Evolutionary conservation across 92 coral and sea anemone genomes (phyloP).

Genomic region (Desmophyllum pertusum): DNA sequence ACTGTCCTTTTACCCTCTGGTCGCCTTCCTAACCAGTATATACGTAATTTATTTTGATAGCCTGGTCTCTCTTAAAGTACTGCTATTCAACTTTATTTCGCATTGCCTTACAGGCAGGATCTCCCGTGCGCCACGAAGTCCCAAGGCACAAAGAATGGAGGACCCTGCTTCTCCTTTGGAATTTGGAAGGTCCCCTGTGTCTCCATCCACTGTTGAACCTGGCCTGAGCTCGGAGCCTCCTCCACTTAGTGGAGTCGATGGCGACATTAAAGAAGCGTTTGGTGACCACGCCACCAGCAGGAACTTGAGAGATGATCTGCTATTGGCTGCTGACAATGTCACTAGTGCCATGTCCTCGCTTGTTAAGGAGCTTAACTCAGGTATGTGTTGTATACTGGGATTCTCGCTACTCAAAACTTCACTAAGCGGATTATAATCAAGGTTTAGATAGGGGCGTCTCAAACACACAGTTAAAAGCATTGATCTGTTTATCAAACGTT

Average conservation of each 20-base stretch:
- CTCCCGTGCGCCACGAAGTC: constrained; percentile 88
- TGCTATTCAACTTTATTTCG: neutral
- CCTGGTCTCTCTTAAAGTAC: neutral
- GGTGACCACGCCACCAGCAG: constrained; percentile 78
- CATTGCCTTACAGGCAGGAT: constrained; percentile 81
- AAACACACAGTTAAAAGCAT: neutral
- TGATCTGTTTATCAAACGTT: constrained; percentile 2
- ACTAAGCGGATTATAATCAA: neutral
- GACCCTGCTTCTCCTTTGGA: constrained; percentile 52
- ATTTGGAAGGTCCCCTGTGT: constrained; percentile 56
- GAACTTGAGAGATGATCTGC: constrained; percentile 84
- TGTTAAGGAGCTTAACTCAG: constrained; percentile 95
- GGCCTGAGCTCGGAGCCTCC: constrained; percentile 66
- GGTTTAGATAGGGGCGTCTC: too few relatives aligned
- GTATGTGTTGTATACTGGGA: constrained; percentile 39
- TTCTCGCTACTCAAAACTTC: neutral
- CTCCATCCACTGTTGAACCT: constrained; percentile 64
- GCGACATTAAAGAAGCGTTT: constrained; percentile 84
- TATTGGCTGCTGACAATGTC: constrained; percentile 96
- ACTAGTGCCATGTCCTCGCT: constrained; percentile 99
- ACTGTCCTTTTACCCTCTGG: too few relatives aligned
- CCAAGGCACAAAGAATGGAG: constrained; percentile 68
- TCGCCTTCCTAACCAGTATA: neutral
- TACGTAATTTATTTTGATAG: neutral
- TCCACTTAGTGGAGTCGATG: constrained; percentile 87